phyloP scores from a whole-genome alignment of 2,888 invertebrate genomes.

The Thereva nobilitata region DNA sequence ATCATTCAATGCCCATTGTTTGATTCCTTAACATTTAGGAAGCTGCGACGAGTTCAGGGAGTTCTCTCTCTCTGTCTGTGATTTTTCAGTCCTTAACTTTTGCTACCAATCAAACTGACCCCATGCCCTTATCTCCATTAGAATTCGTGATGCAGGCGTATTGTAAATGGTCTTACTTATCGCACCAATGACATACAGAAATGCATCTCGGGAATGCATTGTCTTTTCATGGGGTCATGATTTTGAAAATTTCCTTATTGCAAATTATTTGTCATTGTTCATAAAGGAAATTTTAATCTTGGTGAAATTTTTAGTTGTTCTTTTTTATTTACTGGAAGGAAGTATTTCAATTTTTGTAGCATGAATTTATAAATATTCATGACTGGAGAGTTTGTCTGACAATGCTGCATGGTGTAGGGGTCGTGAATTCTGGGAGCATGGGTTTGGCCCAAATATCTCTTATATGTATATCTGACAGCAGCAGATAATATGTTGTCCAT shows the following conservation, averaged over 20 bases:
- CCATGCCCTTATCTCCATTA: constrained; percentile 44
- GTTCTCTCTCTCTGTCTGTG: not conserved
- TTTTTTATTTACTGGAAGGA: too few relatives aligned
- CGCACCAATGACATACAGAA: constrained; percentile 27
- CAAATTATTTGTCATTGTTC: constrained; percentile 21
- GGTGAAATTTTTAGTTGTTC: too few relatives aligned
- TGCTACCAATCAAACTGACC: constrained; percentile 28
- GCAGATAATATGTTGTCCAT: too few relatives aligned
- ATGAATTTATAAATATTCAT: too few relatives aligned
- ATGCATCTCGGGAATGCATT: constrained; percentile 20
- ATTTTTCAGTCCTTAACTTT: constrained; percentile 14
- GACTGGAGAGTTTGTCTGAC: too few relatives aligned
- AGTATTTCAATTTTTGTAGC: too few relatives aligned
- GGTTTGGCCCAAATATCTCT: too few relatives aligned
- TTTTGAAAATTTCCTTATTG: constrained; percentile 27
- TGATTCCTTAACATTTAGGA: constrained; percentile 16
- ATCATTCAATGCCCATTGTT: constrained; percentile 32
- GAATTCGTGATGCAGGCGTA: constrained; percentile 59
- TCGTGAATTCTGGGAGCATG: too few relatives aligned
- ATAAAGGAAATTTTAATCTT: too few relatives aligned
- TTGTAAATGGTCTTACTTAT: constrained; percentile 55
- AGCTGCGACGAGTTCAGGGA: not conserved
- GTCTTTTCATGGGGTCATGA: constrained; percentile 22
- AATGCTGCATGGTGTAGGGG: too few relatives aligned
- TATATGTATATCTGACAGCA: too few relatives aligned